Percentiles rank a stretch among this genome's conserved stretches.
These are phyloP conservation scores for Tympanoctomys barrerae DNA, from an alignment of 2,797 vertebrate species.

Conservation along the genomic window DNA sequence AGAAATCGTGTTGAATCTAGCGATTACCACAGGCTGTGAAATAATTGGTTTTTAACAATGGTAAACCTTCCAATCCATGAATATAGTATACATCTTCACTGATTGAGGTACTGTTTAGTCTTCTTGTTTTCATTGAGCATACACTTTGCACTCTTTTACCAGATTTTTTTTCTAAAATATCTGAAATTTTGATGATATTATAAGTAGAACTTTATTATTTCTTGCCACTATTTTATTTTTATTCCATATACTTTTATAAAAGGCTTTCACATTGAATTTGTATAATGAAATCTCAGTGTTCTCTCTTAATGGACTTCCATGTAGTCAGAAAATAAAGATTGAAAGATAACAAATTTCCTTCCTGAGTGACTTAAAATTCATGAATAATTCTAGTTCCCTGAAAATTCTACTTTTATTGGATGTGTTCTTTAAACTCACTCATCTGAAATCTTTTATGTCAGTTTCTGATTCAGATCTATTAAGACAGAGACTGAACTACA, in stretches of 20 bases:
- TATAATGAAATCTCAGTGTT: neutral
- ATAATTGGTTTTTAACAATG: slow-evolving; percentile 29
- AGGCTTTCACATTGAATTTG: neutral
- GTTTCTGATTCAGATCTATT: neutral
- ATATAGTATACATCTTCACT: neutral
- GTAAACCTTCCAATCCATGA: slow-evolving; percentile 8
- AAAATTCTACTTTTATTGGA: slow-evolving; percentile 13
- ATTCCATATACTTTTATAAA: neutral
- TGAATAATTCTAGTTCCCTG: slow-evolving; percentile 14
- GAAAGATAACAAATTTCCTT: slow-evolving; percentile 15
- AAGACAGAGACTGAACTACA: slow-evolving; percentile 21
- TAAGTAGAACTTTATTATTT: slow-evolving; percentile 6
- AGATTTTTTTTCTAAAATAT: slow-evolving; percentile 7
- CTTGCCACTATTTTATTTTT: slow-evolving; percentile 10
- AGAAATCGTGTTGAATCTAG: neutral
- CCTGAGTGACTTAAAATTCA: neutral
- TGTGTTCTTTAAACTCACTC: neutral
- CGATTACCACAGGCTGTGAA: neutral
- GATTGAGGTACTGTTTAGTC: neutral
- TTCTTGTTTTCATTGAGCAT: neutral
- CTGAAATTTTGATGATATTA: neutral
- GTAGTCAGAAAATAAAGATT: slow-evolving; percentile 11
- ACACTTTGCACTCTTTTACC: neutral
- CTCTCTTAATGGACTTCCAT: neutral
- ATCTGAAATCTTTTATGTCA: slow-evolving; percentile 24